A percentile compares a stretch with the other conserved stretches of the same genome.
phyloP scores from a whole-genome alignment of 2,113 vertebrate species.

The Thunnus thynnus region DNA sequence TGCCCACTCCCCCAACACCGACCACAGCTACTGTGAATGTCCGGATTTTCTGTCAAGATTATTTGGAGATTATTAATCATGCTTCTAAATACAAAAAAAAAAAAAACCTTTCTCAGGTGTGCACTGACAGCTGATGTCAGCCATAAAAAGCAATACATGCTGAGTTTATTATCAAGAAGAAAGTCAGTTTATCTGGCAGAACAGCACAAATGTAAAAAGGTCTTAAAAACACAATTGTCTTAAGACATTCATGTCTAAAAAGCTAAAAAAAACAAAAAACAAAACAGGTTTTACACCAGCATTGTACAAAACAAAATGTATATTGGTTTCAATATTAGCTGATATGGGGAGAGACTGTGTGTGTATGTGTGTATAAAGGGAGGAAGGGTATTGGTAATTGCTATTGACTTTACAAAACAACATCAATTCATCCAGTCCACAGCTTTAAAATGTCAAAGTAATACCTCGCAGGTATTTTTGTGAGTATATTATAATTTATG shows the following conservation, averaged over 20 bases:
- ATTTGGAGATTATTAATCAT: neutral
- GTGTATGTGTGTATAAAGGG: too few relatives aligned
- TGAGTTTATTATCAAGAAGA: neutral
- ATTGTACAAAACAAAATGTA: too few relatives aligned
- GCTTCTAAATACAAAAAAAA: neutral
- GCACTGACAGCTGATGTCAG: too few relatives aligned
- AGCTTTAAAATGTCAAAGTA: neutral
- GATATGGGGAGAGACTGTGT: neutral
- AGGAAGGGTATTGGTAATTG: too few relatives aligned
- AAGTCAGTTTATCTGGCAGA: too few relatives aligned
- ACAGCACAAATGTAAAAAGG: neutral
- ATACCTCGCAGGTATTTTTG: too few relatives aligned
- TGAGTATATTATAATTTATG: neutral
- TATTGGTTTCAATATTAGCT: neutral
- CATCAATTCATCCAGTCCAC: neutral
- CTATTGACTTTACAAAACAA: too few relatives aligned
- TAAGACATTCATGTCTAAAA: too few relatives aligned
- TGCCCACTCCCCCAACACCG: conserved; percentile 97
- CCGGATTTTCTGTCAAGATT: conserved; percentile 91
- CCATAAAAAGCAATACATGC: too few relatives aligned
- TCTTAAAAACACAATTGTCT: neutral
- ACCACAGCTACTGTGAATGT: conserved; percentile 93
- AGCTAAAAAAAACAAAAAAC: too few relatives aligned
- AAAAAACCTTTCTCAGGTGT: too few relatives aligned
- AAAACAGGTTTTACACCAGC: neutral